Percentiles rank a stretch among this genome's conserved stretches.
Conservation (phyloP, 2,113 vertebrate genomes). For the Amazona guildingii region DNA sequence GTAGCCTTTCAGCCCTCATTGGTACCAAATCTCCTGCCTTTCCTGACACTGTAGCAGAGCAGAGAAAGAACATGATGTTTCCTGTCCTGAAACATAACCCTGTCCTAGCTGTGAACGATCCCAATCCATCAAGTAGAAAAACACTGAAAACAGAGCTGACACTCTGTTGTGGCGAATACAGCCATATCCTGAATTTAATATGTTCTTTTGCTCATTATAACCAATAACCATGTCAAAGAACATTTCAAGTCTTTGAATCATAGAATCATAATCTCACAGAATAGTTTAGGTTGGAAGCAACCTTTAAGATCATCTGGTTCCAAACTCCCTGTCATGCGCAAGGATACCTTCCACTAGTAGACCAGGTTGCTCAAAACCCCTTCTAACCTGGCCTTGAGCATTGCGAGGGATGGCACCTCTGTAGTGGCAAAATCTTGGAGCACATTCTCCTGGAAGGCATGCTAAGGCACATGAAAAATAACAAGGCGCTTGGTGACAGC, state of each 20-base stretch:
- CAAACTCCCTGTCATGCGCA: no score
- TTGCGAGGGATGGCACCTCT: no score
- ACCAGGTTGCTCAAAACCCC: no score
- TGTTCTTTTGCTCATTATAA: neutral
- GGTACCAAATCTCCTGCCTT: neutral
- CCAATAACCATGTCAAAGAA: neutral
- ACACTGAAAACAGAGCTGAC: neutral
- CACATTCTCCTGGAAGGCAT: no score
- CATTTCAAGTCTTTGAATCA: neutral
- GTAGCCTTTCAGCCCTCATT: neutral
- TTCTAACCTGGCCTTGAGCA: no score
- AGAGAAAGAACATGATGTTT: neutral
- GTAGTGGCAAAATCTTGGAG: no score
- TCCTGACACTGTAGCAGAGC: neutral
- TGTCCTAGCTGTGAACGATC: accelerated
- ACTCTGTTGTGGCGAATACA: neutral
- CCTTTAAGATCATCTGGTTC: no score
- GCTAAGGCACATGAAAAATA: no score
- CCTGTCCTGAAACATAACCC: neutral
- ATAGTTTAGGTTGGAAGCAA: no score
- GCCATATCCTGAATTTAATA: neutral
- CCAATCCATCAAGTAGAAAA: neutral
- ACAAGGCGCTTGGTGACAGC: no score
- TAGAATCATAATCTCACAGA: no score
- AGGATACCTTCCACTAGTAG: no score